Base-by-base conservation (phyloP, 1,140 invertebrate species). In the Leptopilina boulardi region DNA sequence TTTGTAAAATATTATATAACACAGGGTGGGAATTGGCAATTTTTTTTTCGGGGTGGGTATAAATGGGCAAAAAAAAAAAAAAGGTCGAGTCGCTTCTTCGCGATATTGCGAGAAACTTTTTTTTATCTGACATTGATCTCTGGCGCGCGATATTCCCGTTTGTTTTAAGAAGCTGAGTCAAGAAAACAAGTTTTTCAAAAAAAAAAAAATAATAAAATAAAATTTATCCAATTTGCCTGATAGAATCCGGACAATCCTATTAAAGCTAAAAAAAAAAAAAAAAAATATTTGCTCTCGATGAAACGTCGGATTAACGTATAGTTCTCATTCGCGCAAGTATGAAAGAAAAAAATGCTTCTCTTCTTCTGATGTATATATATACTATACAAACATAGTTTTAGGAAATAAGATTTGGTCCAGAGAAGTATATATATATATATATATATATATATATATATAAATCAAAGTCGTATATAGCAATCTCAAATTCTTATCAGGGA, bases 321-420 rank as follows among this genome's bases (percentile, higher is more conserved):
- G n/a, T 2, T 23, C 56, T 59, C 26, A 66, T n/a, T 66, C 59
- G 30, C 23, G 59, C 23, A 66, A 66, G 59, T 66, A 34, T 34
- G 30, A 34, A 34, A 34, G 6, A 34, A 34, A 34, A 34, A 34
- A 6, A 34, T 3, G 30, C 23, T 19, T 34, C 30, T 34, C 6
- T 21, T 66, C 23, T 66, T 30, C 59, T 66, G 23, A n/a, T n/a
- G n/a, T n/a, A n/a, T n/a, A n/a, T n/a, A n/a, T n/a, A n/a, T n/a
- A n/a, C n/a, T 66, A 66, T 66, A 66, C 59, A 66, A 66, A 66
- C 26, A n/a, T n/a, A 66, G 23, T 66, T 66, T 66, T 66, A 66
- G 11, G 59, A 66, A 66, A 66, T 66, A 66, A 26, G 59, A 66
- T 66, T 66, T 23, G 23, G 59, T 34, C 59, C 59, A 66, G 59